Evolutionary conservation across 2,113 vertebrate genomes (phyloP).

Genomic region (Galbula dea): DNA sequence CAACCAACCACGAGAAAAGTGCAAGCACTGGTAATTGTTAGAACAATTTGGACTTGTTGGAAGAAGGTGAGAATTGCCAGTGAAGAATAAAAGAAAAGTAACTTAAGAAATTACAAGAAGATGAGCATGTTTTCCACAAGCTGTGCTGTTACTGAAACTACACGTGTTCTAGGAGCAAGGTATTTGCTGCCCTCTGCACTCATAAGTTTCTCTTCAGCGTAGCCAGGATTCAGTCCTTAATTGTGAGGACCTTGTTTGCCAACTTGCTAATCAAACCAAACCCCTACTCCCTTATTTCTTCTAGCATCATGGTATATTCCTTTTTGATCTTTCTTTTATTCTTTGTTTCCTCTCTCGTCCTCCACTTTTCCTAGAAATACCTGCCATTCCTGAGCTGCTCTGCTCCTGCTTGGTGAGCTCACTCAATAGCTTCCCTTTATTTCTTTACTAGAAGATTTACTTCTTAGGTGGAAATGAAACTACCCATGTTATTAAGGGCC

Average conservation of each 20-base stretch:
- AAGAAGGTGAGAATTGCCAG: neutral
- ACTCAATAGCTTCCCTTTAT: neutral
- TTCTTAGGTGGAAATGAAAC: neutral
- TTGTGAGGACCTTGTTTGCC: neutral
- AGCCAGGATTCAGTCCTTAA: neutral
- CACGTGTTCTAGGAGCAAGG: fast-evolving
- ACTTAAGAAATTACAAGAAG: neutral
- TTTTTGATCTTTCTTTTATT: neutral
- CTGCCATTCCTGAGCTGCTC: neutral
- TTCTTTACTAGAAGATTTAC: neutral
- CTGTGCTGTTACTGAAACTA: neutral
- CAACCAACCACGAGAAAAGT: neutral
- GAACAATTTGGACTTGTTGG: neutral
- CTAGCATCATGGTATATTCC: neutral
- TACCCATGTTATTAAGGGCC: neutral
- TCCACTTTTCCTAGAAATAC: neutral
- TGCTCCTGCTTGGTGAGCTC: neutral
- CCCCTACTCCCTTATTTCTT: neutral
- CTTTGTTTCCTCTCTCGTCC: neutral
- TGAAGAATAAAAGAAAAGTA: neutral
- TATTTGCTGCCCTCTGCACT: neutral
- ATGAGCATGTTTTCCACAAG: fast-evolving
- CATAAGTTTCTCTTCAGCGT: neutral
- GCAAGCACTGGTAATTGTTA: fast-evolving
- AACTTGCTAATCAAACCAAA: neutral